Base-by-base conservation (phyloP, 2,113 vertebrate genomes). In the Bolborhynchus lineola region DNA sequence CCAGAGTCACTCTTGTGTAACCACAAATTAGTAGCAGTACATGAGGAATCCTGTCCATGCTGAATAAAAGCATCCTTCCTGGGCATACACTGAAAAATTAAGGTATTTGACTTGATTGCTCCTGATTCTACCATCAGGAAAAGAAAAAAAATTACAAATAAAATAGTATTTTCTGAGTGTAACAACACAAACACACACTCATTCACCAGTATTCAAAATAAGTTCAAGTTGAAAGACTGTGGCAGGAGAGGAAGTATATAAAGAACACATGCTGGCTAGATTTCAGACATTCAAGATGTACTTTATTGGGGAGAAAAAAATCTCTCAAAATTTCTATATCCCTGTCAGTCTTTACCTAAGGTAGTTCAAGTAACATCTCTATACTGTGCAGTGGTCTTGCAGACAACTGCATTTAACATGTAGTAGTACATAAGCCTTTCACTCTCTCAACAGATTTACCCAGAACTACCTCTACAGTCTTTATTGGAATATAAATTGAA, bases 311-410 rank as follows among this genome's bases (percentile, higher is more conserved):
- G 33, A 18, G 13, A 16, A 65, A 39, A 39, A 26, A 37, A 5
- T 1, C 2, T 6, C 25, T 71, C 10, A 24, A 24, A 71, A 42
- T 5, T 62, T 5, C 28, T 57, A 42, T 2, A 67, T 13, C 26
- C 3, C 23, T 0, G 0, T 39, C 42, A 64, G 11, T 63, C 18
- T 49, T 28, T n/a, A 57, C 2, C 10, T 62, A 24, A 33, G 2
- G 21, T 1, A 75, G 44, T 42, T 75, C 37, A 55, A 50, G 6
- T 41, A 63, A 83, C 9, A 65, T 25, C 19, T 75, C 33, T 35
- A 3, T n/a, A 33, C 29, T 59, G n/a, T 26, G 5, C n/a, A 60
- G 7, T 19, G 4, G 16, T 35, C 62, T 68, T 55, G 68, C 1
- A 82, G 19, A 31, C 13, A 80, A 69, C 7, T 28, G 16, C 7